Evolutionary conservation across 2,797 vertebrate genomes (phyloP).

Genomic region (Brachyalestes nurse): DNA sequence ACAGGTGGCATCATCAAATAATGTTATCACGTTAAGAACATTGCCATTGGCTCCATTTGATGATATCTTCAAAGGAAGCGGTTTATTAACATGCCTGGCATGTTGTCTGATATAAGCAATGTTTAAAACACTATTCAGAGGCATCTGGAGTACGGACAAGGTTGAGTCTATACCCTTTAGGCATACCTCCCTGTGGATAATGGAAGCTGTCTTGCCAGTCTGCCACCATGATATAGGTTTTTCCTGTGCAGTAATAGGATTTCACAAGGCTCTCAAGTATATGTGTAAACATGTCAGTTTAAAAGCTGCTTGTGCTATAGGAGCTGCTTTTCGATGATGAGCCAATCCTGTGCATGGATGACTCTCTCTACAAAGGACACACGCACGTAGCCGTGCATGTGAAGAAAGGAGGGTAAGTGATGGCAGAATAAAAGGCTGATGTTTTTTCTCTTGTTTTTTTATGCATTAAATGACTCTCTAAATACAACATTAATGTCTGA

Average conservation of each 20-base stretch:
- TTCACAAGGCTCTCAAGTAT: constrained; percentile 44
- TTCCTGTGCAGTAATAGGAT: constrained; percentile 51
- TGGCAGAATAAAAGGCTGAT: background rate
- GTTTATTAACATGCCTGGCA: background rate
- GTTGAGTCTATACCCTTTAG: background rate
- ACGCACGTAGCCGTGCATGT: background rate
- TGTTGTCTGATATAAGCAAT: background rate
- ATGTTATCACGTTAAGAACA: background rate
- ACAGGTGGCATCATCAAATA: no score
- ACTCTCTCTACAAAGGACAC: constrained; percentile 16
- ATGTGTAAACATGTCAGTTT: constrained; percentile 53
- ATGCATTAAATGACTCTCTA: no score
- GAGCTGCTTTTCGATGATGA: constrained; percentile 46
- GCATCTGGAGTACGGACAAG: background rate
- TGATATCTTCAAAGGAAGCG: background rate
- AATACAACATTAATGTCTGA: no score
- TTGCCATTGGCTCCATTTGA: background rate
- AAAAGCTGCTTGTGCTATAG: constrained; percentile 50
- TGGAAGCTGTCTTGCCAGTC: background rate
- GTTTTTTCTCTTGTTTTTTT: no score
- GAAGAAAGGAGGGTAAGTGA: constrained; percentile 21
- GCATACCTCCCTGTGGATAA: background rate
- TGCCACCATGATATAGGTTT: background rate
- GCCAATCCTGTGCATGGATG: constrained; percentile 46
- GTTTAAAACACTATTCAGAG: background rate